Percentiles rank a stretch among this genome's conserved stretches.
phyloP scores from a whole-genome alignment of 2,888 invertebrate species.

The Cryptosula pallasiana region DNA sequence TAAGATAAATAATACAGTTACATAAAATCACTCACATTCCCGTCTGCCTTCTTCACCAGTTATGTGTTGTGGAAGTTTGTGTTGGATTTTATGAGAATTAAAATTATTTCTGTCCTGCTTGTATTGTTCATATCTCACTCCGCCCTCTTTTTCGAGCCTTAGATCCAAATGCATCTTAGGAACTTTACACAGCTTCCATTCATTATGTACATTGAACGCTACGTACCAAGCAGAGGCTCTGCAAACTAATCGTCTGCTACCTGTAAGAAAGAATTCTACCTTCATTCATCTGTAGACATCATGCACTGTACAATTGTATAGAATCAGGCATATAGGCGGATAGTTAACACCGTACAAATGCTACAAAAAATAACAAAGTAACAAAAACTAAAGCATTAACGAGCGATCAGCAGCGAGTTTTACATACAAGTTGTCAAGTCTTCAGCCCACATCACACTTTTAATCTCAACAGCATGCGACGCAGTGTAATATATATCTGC shows the following conservation, averaged over 20 bases:
- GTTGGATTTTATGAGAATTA: neutral
- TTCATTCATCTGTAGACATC: no score
- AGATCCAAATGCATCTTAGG: neutral
- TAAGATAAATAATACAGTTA: no score
- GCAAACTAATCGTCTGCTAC: conserved; percentile 6
- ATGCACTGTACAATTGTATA: no score
- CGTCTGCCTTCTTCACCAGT: no score
- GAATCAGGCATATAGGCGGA: no score
- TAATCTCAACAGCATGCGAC: neutral
- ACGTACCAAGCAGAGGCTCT: conserved; percentile 7
- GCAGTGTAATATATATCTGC: conserved; percentile 17
- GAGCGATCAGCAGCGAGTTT: no score
- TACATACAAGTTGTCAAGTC: conserved; percentile 8
- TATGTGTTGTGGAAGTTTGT: neutral
- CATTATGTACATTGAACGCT: conserved; percentile 1
- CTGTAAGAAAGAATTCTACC: neutral
- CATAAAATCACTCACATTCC: no score
- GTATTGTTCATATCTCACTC: neutral
- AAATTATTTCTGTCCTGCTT: neutral
- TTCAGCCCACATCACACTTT: conserved; percentile 13
- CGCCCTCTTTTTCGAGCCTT: neutral
- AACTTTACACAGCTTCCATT: conserved; percentile 11
- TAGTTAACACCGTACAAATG: no score
- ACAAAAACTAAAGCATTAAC: no score
- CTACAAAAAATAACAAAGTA: no score